Evolutionary conservation across 2,888 invertebrate species (phyloP).

Genomic region (Rhamnusium bicolor): DNA sequence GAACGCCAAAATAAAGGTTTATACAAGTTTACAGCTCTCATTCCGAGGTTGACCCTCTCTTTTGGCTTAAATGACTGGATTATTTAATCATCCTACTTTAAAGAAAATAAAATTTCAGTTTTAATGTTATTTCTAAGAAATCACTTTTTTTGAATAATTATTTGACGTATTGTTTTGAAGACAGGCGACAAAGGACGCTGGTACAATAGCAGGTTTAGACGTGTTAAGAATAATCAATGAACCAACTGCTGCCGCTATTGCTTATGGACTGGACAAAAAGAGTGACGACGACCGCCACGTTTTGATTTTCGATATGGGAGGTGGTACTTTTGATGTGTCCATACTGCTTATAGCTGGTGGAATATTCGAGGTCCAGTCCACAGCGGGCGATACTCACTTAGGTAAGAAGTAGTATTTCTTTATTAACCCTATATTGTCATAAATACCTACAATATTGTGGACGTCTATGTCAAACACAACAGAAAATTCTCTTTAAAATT

Average conservation of each 20-base stretch:
- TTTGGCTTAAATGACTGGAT: too few species aligned
- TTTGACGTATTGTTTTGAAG: constrained; percentile 32
- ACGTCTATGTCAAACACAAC: too few species aligned
- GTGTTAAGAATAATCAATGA: constrained; percentile 79
- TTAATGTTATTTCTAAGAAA: not conserved
- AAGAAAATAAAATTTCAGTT: too few species aligned
- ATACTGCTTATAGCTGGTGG: constrained; percentile 80
- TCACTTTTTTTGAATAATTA: not conserved
- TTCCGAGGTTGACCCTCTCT: too few species aligned
- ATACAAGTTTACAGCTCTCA: too few species aligned
- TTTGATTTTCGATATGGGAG: constrained; percentile 71
- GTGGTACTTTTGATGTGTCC: constrained; percentile 82
- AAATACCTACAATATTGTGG: too few species aligned
- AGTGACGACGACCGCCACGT: constrained; percentile 67
- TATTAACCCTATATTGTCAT: too few species aligned
- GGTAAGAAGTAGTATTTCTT: too few species aligned
- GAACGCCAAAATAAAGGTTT: too few species aligned
- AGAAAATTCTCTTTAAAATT: too few species aligned
- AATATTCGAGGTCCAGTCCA: constrained; percentile 76
- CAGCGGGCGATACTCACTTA: constrained; percentile 75
- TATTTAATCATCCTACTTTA: too few species aligned
- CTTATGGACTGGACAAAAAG: constrained; percentile 75
- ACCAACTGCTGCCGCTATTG: constrained; percentile 79
- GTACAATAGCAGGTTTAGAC: constrained; percentile 76
- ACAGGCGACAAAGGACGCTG: constrained; percentile 81